Evolutionary conservation across 2,797 vertebrate species (phyloP), one percentile per base, ranked within the genome.

Genomic region (Oreortyx pictus): DNA sequence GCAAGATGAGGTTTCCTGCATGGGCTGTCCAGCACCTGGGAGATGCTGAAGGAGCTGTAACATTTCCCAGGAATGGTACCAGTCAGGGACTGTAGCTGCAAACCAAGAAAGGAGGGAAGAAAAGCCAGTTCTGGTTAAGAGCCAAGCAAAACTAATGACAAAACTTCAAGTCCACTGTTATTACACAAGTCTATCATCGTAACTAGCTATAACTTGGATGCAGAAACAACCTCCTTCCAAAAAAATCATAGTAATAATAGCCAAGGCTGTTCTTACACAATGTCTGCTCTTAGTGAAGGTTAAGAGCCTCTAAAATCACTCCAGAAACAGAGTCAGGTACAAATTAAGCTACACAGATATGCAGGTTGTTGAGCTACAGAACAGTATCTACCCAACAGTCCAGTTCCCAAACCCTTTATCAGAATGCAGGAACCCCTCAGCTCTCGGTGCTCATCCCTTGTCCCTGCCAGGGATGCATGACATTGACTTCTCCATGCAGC

Each of bases 401-500:
- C 20, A 57, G 7, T 31, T 60, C 44, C 52, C 43, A 80, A 5
- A 56, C 65, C 6, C 68, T 59, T 59, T 49, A 43, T 22, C n/a
- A 29, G 6, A 35, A 18, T 8, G 25, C n/a, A 87, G 56, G 37
- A 65, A 61, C 19, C 25, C 64, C 52, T 27, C 24, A 81, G 35
- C 14, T 75, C 46, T 37, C 46, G 9, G 4, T 31, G 37, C 39
- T 39, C 67, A 23, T 13, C 37, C 66, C 39, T n/a, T n/a, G 9
- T 57, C 25, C 39, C 25, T 70, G 37, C 64, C 50, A 68, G 8
- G 4, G 31, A 68, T 0, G 0, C 2, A 2, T 29, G 59, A 46
- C 43, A 71, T 5, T 44, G 59, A 43, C 52, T 90, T 33, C 72
- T 62, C 57, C 47, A 35, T 0, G 8, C 19, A 24, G 35, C 18